A percentile compares a stretch with the other conserved stretches of the same genome.
These are phyloP conservation scores for Yoshiicerus persimilis DNA, from an alignment of 1,140 invertebrate genomes.

Conservation along the genomic window DNA sequence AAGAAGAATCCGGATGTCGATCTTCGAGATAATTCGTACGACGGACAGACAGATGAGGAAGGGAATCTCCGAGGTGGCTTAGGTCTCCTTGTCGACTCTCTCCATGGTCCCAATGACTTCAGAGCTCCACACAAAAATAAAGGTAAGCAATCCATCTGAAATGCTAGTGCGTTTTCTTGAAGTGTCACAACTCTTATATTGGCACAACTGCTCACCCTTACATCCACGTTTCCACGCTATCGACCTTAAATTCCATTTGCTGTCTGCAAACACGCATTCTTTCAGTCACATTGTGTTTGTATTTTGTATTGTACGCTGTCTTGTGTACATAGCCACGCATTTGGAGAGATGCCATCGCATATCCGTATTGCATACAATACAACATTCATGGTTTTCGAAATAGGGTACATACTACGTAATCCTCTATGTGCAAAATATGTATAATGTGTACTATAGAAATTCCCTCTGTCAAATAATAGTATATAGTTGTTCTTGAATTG, in stretches of 20 bases:
- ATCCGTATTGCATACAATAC: too few relatives aligned
- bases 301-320: not conserved
- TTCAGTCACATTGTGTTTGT: not conserved
- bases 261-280: not conserved
- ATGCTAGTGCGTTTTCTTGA: too few relatives aligned
- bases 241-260: not conserved
- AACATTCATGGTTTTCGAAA: too few relatives aligned
- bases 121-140: conserved; percentile 52
- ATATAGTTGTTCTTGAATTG: too few relatives aligned
- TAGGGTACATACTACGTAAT: too few relatives aligned
- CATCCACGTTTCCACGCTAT: not conserved
- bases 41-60: conserved; percentile 59
- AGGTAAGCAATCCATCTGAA: too few relatives aligned
- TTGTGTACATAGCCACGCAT: not conserved
- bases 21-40: conserved; percentile 64
- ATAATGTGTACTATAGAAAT: too few relatives aligned
- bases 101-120: conserved; percentile 77
- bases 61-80: conserved; percentile 72
- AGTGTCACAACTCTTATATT: too few relatives aligned
- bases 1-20: conserved; percentile 57
- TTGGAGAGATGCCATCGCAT: too few relatives aligned
- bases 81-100: conserved; percentile 89
- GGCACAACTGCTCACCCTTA: too few relatives aligned
- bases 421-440: too few relatives aligned
- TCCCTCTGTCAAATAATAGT: too few relatives aligned